A percentile compares a stretch with the other conserved stretches of the same genome.
Evolutionary conservation across 2,888 invertebrate species (phyloP).

Genomic region (Ophraella communa): DNA sequence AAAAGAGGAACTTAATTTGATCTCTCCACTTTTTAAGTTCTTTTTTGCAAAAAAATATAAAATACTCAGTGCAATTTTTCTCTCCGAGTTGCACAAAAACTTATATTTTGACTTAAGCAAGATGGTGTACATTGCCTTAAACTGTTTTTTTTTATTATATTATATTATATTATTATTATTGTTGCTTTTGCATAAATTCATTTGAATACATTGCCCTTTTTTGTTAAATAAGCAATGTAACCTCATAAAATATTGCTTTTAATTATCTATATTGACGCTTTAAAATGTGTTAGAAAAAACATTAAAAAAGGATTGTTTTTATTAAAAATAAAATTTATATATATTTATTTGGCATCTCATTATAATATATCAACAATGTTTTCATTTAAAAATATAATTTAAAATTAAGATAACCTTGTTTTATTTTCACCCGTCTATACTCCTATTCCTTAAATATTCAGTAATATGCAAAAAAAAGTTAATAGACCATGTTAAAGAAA

Average conservation of each 20-base stretch:
- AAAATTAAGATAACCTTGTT: conserved; percentile 15
- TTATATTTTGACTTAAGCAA: conserved; percentile 28
- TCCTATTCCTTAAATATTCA: too few relatives aligned
- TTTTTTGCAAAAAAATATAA: conserved; percentile 17
- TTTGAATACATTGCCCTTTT: conserved; percentile 48
- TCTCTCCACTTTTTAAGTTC: conserved; percentile 43
- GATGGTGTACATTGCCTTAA: conserved; percentile 44
- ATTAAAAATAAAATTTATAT: conserved; percentile 41
- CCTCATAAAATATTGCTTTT: conserved; percentile 37
- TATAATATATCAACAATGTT: conserved; percentile 47
- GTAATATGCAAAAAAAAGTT: too few relatives aligned
- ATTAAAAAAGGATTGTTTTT: conserved; percentile 50
- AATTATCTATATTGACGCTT: conserved; percentile 38
- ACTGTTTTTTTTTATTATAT: conserved; percentile 37
- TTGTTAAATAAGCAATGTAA: conserved; percentile 43
- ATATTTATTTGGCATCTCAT: conserved; percentile 47
- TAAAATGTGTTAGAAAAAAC: conserved; percentile 38
- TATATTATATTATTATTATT: conserved; percentile 44
- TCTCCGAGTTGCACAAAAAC: conserved; percentile 46
- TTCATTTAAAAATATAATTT: conserved; percentile 40
- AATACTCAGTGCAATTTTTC: conserved; percentile 37
- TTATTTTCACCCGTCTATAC: neutral
- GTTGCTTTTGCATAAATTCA: conserved; percentile 50
- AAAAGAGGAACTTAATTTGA: conserved; percentile 27
- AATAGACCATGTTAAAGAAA: too few relatives aligned